These are phyloP conservation scores for Pantherophis guttatus DNA, from an alignment of 2,113 vertebrate genomes.

Conservation along the genomic window DNA sequence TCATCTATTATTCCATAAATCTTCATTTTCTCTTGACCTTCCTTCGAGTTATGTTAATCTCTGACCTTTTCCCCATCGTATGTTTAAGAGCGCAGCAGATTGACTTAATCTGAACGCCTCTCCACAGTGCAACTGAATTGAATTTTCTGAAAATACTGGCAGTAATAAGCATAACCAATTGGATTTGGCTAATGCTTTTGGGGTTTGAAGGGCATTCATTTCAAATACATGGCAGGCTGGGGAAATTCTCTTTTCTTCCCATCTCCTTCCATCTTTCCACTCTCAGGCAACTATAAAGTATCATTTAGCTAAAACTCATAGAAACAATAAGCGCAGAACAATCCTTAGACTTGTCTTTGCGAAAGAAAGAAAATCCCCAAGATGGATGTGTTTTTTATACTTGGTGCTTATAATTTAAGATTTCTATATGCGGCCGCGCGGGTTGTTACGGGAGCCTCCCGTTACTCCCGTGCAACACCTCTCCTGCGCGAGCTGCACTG, in stretches of 20 bases:
- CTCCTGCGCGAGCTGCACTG: too few species aligned
- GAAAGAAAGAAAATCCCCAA: background rate
- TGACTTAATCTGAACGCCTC: too few species aligned
- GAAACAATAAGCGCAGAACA: background rate
- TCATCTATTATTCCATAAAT: background rate
- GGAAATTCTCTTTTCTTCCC: background rate
- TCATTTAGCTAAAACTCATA: background rate
- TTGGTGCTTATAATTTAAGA: background rate
- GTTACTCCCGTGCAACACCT: too few species aligned
- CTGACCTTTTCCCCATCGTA: background rate
- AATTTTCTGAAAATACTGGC: background rate
- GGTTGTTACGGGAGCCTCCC: too few species aligned
- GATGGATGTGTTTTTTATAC: background rate
- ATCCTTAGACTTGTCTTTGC: background rate
- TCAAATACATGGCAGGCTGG: background rate
- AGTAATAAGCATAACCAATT: slow-evolving; percentile 1
- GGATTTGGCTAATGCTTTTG: background rate
- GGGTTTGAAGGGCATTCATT: background rate
- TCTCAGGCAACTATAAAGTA: background rate
- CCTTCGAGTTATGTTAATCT: slow-evolving; percentile 1
- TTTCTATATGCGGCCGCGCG: background rate
- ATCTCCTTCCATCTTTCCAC: background rate
- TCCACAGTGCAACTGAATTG: background rate
- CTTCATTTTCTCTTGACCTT: background rate
- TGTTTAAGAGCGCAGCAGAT: background rate